phyloP scores from a whole-genome alignment of 2,113 vertebrate genomes.

The Mormoops blainvillei region DNA sequence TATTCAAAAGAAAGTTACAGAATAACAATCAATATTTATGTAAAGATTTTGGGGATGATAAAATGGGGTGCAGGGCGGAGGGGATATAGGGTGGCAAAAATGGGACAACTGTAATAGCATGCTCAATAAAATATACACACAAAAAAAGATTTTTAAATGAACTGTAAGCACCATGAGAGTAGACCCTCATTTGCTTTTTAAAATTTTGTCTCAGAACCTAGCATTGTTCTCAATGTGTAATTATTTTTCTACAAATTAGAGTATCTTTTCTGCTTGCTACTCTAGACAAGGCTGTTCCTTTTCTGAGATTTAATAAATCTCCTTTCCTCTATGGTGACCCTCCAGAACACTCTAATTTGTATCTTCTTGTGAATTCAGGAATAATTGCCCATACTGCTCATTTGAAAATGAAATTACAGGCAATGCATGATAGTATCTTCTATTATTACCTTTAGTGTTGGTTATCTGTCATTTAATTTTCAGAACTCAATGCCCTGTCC shows the following conservation, averaged over 20 bases:
- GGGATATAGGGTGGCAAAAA: too few relatives aligned
- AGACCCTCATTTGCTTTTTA: not conserved
- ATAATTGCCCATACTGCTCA: not conserved
- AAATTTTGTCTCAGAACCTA: not conserved
- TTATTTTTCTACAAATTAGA: not conserved
- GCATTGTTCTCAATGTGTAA: not conserved
- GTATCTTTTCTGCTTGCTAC: not conserved
- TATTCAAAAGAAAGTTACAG: not conserved
- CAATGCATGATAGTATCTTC: not conserved
- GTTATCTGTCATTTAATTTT: conserved; percentile 21
- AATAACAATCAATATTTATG: not conserved
- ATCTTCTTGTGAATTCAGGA: not conserved
- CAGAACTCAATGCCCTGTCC: not conserved
- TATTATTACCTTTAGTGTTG: not conserved
- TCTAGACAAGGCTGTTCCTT: not conserved
- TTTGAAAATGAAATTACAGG: not conserved
- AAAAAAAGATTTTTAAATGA: not conserved
- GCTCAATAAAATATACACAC: too few relatives aligned
- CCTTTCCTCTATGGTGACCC: not conserved
- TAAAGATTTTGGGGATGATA: too few relatives aligned
- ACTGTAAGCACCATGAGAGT: not conserved
- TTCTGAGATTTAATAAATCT: not conserved
- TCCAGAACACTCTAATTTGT: not conserved
- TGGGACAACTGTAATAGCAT: too few relatives aligned
- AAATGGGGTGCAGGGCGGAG: too few relatives aligned